Percentiles rank a stretch among this genome's conserved stretches.
phyloP scores from a whole-genome alignment of 2,113 vertebrate genomes.

The Solenodon paradoxus region DNA sequence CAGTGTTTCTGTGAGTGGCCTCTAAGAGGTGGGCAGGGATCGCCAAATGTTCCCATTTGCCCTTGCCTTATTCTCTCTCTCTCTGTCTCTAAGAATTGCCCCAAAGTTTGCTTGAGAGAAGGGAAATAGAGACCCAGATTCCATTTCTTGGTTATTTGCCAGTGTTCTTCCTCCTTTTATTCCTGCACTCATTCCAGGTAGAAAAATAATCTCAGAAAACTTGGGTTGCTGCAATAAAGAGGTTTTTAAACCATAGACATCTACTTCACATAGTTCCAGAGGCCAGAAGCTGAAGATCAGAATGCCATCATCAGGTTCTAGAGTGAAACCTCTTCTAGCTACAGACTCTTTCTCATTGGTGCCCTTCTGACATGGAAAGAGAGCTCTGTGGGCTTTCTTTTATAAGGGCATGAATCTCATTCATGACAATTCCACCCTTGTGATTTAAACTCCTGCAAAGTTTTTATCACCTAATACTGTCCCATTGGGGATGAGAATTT shows the following conservation, averaged over 20 bases:
- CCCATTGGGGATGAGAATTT: background rate
- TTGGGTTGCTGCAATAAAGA: background rate
- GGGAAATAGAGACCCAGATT: too few species aligned
- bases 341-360: too few species aligned
- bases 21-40: background rate
- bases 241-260: background rate
- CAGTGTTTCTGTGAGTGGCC: background rate
- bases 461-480: too few species aligned
- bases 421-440: too few species aligned
- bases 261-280: too few species aligned
- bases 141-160: background rate
- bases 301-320: too few species aligned
- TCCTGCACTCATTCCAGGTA: background rate
- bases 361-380: too few species aligned
- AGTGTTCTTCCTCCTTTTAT: fast-evolving
- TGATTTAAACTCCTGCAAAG: too few species aligned
- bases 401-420: too few species aligned
- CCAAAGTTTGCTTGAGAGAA: background rate
- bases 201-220: background rate
- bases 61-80: background rate
- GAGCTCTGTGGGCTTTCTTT: too few species aligned
- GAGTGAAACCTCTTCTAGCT: too few species aligned
- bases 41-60: background rate
- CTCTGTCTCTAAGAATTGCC: background rate
- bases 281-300: too few species aligned